These are phyloP conservation scores for Eupithecia inturbata DNA, from an alignment of 2,888 invertebrate species.

Conservation along the genomic window DNA sequence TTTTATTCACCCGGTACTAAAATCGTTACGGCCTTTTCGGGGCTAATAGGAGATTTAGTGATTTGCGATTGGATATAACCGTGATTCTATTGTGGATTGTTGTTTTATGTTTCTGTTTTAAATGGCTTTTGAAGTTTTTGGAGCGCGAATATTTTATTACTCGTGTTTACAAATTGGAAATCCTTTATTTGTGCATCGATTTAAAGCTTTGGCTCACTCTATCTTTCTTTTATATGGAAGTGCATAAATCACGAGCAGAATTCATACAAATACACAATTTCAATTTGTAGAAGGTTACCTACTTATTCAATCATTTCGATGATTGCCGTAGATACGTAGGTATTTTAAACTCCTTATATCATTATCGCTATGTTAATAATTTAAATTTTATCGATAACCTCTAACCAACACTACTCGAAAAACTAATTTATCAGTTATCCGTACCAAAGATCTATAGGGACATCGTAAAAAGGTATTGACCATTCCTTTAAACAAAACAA, in stretches of 20 bases:
- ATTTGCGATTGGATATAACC: constrained; percentile 35
- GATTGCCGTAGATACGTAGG: background rate
- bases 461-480: constrained; percentile 44
- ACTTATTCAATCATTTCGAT: background rate
- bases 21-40: constrained; percentile 29
- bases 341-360: background rate
- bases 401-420: constrained; percentile 27
- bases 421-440: constrained; percentile 51
- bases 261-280: background rate
- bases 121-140: constrained; percentile 10
- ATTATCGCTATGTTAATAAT: background rate
- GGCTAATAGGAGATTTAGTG: constrained; percentile 37
- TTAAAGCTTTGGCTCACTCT: background rate
- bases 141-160: constrained; percentile 18
- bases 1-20: constrained; percentile 33
- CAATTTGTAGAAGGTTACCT: background rate
- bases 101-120: constrained; percentile 11
- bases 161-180: constrained; percentile 2
- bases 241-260: background rate
- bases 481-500: constrained; percentile 50
- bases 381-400: constrained; percentile 17
- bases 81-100: constrained; percentile 27
- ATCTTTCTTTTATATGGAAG: background rate
- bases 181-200: background rate
- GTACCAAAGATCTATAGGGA: constrained; percentile 46